Evolutionary conservation across 2,113 vertebrate genomes (phyloP).

Genomic region (Salvelinus fontinalis): DNA sequence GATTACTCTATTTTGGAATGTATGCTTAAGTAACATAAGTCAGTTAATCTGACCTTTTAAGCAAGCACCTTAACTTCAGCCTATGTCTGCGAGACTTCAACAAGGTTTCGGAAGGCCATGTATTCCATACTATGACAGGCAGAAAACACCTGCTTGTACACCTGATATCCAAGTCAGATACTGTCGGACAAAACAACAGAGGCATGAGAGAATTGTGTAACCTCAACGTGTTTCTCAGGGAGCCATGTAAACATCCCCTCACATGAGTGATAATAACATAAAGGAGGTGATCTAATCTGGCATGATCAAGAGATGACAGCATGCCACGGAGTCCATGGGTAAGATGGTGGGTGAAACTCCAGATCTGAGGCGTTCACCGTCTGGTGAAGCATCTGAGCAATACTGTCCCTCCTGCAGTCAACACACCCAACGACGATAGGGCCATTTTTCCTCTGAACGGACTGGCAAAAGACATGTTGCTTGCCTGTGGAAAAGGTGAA

Average conservation of each 20-base stretch:
- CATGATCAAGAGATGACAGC: constrained; percentile 72
- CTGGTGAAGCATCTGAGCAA: constrained; percentile 69
- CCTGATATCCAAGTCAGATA: constrained; percentile 76
- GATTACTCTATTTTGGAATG: not conserved
- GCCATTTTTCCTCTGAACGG: not conserved
- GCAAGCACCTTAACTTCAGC: constrained; percentile 72
- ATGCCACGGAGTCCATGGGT: constrained; percentile 72
- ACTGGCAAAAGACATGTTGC: not conserved
- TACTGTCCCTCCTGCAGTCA: constrained; percentile 66
- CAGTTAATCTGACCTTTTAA: constrained; percentile 61
- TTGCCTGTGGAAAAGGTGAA: not conserved
- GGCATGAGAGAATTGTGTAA: not conserved
- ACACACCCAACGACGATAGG: constrained; percentile 55
- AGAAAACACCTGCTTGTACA: constrained; percentile 79
- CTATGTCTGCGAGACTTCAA: constrained; percentile 75
- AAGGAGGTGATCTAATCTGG: constrained; percentile 57
- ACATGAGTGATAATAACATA: not conserved
- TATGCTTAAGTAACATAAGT: not conserved
- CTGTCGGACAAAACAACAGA: constrained; percentile 40
- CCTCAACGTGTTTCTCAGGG: too few species aligned
- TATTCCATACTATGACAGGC: constrained; percentile 81
- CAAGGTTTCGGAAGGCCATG: constrained; percentile 73
- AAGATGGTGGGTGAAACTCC: constrained; percentile 73
- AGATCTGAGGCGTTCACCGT: constrained; percentile 70
- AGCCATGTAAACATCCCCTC: too few species aligned